Base-by-base conservation (phyloP, 2,113 vertebrate species). In the Crotophaga sulcirostris region DNA sequence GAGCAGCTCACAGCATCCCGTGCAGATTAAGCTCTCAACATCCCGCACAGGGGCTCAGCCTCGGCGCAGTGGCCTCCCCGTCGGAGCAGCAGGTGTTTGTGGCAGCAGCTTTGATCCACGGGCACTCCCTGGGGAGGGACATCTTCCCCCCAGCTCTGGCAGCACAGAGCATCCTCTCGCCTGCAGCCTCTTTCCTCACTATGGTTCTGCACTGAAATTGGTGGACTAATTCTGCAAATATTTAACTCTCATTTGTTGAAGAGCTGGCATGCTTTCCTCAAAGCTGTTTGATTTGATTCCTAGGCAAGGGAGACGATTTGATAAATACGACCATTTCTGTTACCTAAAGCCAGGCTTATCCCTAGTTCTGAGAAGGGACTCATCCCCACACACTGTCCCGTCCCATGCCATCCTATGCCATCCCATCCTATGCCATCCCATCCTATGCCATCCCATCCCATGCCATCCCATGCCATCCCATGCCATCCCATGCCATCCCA, bases 61-160 rank as follows among this genome's bases (percentile, higher is more conserved):
- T 66, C 15, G 1, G 45, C 0, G 0, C 80, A 19, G 87, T 2
- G 60, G 25, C 68, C 68, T 89, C 81, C 74, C 24, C 0, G 1
- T 68, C 8, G 3, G 82, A 93, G 92, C 95, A 92, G 90, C 79
- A 83, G 94, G 95, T 85, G 90, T 85, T 66, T 58, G 85, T 73
- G 96, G 86, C 26, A 36, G 82, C 54, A 69, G 92, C 92, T 96
- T 87, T 92, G 95, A 83, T 96, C 88, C 19, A 0, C 23, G 8
- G 63, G 11, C 2, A 13, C 84, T 92, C 64, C 76, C 90, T 7
- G 13, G 63, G 81, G 51, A 89, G 73, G 77, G 74, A 91, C 82
- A 55, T 87, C 78, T 42, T 62, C 64, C 81, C 3, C 0, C n/a
- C 0, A 2, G 80, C 21, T 42, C 62, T 3, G 28, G 69, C 69